A percentile compares a stretch with the other conserved stretches of the same genome.
These are phyloP conservation scores for Pseudopleuronectes americanus DNA, from an alignment of 2,797 vertebrate genomes.

Conservation along the genomic window DNA sequence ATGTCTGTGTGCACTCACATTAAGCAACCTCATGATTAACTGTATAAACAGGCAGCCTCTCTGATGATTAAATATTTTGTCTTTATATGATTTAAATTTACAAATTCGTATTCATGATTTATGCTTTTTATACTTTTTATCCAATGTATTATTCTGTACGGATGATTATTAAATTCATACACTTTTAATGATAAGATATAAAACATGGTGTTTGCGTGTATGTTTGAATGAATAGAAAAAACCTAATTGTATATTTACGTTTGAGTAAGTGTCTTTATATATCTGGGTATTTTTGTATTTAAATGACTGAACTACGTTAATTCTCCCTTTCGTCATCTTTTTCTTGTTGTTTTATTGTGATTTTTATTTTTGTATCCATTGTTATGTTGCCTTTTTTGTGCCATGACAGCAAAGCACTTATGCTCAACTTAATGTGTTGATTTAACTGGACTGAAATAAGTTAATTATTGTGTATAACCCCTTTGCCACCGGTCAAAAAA, in stretches of 20 bases:
- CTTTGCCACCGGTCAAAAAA: too few species aligned
- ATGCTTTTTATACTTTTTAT: background rate
- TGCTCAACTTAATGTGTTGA: too few species aligned
- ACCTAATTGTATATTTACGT: background rate
- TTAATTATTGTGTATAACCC: background rate
- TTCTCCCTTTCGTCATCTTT: too few species aligned
- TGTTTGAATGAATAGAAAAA: background rate
- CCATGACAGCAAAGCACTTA: too few species aligned
- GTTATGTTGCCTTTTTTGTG: too few species aligned
- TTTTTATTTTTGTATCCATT: too few species aligned
- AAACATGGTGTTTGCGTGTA: slow-evolving; percentile 2
- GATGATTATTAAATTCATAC: background rate
- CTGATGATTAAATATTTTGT: background rate
- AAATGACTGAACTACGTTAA: background rate
- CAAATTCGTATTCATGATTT: background rate
- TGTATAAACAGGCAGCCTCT: background rate
- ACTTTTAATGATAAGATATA: background rate
- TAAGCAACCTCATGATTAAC: background rate
- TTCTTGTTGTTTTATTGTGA: too few species aligned
- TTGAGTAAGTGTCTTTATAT: too few species aligned
- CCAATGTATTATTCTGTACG: background rate
- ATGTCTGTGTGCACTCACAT: background rate
- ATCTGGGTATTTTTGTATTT: background rate
- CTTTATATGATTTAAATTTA: background rate
- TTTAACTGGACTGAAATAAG: background rate